Evolutionary conservation across 2,113 vertebrate species (phyloP).

Genomic region (Hydrochoerus hydrochaeris): DNA sequence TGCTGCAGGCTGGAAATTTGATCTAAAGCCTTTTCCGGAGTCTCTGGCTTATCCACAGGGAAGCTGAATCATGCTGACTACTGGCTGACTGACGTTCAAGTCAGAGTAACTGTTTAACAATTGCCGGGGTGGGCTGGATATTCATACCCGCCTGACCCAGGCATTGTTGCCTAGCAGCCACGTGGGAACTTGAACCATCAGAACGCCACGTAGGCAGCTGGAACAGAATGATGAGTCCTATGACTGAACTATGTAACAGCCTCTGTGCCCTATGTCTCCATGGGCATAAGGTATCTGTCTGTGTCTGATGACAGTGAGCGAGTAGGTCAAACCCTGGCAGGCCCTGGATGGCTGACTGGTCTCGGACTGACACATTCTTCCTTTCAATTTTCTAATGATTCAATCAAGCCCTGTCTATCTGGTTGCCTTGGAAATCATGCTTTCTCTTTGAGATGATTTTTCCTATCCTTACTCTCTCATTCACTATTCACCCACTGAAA

Average conservation of each 20-base stretch:
- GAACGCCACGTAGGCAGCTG: not conserved
- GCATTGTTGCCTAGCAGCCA: not conserved
- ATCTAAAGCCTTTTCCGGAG: not conserved
- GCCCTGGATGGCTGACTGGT: not conserved
- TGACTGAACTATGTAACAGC: not conserved
- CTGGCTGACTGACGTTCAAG: not conserved
- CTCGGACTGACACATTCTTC: not conserved
- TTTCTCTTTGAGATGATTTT: not conserved
- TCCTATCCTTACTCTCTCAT: not conserved
- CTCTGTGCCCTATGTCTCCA: not conserved
- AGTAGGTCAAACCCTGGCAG: not conserved
- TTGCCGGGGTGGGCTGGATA: not conserved
- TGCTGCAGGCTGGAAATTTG: not conserved
- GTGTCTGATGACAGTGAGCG: not conserved
- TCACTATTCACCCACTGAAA: not conserved
- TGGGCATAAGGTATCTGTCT: not conserved
- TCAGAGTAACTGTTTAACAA: not conserved
- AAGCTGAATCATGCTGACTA: conserved; percentile 14
- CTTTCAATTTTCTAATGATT: not conserved
- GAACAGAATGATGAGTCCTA: not conserved
- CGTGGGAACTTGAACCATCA: not conserved
- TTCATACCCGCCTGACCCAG: too few species aligned
- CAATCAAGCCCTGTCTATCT: not conserved
- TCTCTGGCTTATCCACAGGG: not conserved
- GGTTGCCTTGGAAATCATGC: not conserved